phyloP scores from a whole-genome alignment of 2,888 invertebrate genomes.

The Ornithoptera alexandrae region DNA sequence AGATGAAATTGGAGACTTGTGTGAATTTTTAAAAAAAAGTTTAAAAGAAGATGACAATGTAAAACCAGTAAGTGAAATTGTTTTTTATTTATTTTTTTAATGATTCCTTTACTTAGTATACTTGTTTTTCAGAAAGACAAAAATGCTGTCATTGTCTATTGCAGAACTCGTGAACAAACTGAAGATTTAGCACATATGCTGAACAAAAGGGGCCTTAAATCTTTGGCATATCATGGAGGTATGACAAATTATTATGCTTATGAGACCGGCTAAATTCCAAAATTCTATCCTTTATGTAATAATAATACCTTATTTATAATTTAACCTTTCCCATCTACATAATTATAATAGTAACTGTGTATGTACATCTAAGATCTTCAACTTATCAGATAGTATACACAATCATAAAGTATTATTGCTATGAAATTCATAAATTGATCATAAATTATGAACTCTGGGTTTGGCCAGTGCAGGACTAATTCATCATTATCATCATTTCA shows the following conservation, averaged over 20 bases:
- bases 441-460: too few species aligned
- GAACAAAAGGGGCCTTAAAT: conserved; percentile 84
- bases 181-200: conserved; percentile 90
- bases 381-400: not conserved
- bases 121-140: conserved; percentile 67
- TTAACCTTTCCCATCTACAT: too few species aligned
- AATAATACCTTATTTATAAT: too few species aligned
- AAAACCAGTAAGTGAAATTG: conserved; percentile 69
- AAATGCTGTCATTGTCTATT: conserved; percentile 95
- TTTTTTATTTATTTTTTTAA: conserved; percentile 45
- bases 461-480: too few species aligned
- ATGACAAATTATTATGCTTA: not conserved
- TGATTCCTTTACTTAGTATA: conserved; percentile 2
- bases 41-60: conserved; percentile 80
- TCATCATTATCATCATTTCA: too few species aligned
- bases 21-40: conserved; percentile 84
- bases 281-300: too few species aligned
- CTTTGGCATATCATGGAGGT: conserved; percentile 95
- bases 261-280: too few species aligned
- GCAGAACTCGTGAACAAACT: conserved; percentile 95
- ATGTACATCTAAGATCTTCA: not conserved
- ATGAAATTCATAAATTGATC: too few species aligned
- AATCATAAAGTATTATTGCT: not conserved
- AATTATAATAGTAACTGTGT: too few species aligned
- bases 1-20: conserved; percentile 90